These are phyloP conservation scores for Thalassaphorura encarpata DNA, from an alignment of 1,140 invertebrate species.

Conservation along the genomic window DNA sequence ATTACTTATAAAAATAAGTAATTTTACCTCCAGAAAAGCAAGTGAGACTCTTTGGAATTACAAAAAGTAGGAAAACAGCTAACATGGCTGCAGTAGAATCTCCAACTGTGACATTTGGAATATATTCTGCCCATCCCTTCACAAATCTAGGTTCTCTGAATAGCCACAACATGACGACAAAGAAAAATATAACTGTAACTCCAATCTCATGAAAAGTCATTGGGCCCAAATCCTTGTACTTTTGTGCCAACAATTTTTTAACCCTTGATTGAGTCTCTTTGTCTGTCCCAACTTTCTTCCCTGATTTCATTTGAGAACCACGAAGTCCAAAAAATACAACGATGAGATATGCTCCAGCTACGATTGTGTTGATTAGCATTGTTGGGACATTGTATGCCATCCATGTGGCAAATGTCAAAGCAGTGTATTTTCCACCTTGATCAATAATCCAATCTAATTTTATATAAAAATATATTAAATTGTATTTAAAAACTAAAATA, in stretches of 20 bases:
- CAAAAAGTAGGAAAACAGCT: slow-evolving; percentile 65
- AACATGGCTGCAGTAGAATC: slow-evolving; percentile 73
- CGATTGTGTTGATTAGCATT: slow-evolving; percentile 49
- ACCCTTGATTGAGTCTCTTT: no score
- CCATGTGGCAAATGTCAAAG: slow-evolving; percentile 54
- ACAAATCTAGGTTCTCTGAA: slow-evolving; percentile 45
- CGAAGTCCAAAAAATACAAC: slow-evolving; percentile 59
- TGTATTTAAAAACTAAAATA: no score
- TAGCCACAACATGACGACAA: slow-evolving; percentile 45
- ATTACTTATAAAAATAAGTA: no score
- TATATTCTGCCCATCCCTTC: slow-evolving; percentile 34
- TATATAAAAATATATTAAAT: slow-evolving; percentile 1
- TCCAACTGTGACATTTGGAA: slow-evolving; percentile 45
- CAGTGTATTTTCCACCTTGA: slow-evolving; percentile 18
- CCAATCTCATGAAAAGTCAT: slow-evolving; percentile 43
- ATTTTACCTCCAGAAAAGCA: slow-evolving; percentile 26
- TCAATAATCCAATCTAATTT: no score
- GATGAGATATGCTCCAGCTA: slow-evolving; percentile 54
- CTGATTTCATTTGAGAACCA: neutral
- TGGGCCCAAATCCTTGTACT: slow-evolving; percentile 43
- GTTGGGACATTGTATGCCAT: slow-evolving; percentile 54
- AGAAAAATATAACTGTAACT: slow-evolving; percentile 42
- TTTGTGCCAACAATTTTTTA: slow-evolving; percentile 29
- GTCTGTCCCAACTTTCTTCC: neutral
- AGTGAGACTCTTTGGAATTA: slow-evolving; percentile 58